These are phyloP conservation scores for Hetaerina titia DNA, from an alignment of 2,888 invertebrate species.

Conservation along the genomic window DNA sequence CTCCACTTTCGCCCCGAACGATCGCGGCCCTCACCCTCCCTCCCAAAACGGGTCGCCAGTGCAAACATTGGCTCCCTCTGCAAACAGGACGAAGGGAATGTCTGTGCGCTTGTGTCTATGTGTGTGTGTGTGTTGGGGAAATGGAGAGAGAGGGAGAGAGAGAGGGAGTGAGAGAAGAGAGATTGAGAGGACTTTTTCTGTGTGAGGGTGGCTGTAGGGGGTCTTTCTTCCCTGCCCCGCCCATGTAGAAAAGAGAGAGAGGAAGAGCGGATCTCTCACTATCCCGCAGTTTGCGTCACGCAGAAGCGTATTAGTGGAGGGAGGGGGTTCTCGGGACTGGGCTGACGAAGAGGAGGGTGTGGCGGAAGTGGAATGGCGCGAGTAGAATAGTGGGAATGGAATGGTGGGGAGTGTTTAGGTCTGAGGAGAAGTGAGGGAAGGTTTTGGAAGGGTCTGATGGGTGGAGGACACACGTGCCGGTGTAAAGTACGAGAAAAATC, in stretches of 20 bases:
- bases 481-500: background rate
- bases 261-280: too few species aligned
- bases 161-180: background rate
- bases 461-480: background rate
- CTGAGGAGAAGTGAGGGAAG: background rate
- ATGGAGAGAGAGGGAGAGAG: background rate
- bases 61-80: conserved; percentile 63
- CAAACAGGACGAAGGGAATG: conserved; percentile 44
- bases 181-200: background rate
- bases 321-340: too few species aligned
- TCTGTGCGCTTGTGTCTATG: background rate
- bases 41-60: conserved; percentile 47
- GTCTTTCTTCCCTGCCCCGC: background rate
- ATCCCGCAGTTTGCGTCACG: background rate
- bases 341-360: background rate
- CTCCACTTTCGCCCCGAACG: background rate
- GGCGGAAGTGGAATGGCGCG: background rate
- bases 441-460: background rate
- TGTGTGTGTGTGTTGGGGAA: background rate
- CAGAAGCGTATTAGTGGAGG: background rate
- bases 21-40: background rate
- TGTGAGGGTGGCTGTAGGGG: background rate
- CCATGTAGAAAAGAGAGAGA: background rate
- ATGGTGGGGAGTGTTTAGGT: background rate
- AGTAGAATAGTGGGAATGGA: background rate